phyloP scores from a whole-genome alignment of 1,140 invertebrate species.

The Saxidomus purpurata region DNA sequence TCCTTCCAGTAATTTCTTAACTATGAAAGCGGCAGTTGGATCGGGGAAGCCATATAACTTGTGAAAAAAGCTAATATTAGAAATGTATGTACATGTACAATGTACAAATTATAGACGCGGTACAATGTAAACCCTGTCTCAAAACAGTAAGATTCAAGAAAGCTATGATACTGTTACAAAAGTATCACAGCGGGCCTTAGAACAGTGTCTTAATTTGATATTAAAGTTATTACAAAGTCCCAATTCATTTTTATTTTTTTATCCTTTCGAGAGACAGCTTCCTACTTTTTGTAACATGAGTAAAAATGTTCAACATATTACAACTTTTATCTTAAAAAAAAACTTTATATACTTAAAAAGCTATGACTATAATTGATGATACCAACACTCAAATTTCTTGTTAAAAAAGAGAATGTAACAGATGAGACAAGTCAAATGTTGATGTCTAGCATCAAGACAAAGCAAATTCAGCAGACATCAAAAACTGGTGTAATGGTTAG shows the following conservation, averaged over 20 bases:
- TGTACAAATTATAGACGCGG: not conserved
- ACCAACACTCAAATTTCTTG: too few species aligned
- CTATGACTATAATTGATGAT: too few species aligned
- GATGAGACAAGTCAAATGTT: too few species aligned
- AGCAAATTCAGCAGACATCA: too few species aligned
- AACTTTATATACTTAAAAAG: not conserved
- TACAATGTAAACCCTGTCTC: not conserved
- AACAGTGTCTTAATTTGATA: not conserved
- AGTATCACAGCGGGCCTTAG: too few species aligned
- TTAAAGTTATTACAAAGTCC: not conserved
- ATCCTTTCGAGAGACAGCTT: not conserved
- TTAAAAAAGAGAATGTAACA: too few species aligned
- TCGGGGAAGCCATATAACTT: not conserved
- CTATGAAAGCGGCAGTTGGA: not conserved
- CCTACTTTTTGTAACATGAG: too few species aligned
- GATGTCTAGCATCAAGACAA: too few species aligned
- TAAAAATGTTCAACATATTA: not conserved
- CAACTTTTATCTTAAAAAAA: not conserved
- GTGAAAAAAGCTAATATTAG: slow-evolving; percentile 3
- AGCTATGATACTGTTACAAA: too few species aligned
- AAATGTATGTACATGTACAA: too few species aligned
- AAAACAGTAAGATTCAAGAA: slow-evolving; percentile 8
- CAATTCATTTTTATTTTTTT: not conserved
- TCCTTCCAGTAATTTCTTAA: slow-evolving; percentile 31
- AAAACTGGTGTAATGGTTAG: too few species aligned